Evolutionary conservation across 1,140 invertebrate species (phyloP), one percentile per base, ranked within the genome.

Genomic region (Wiebesia pumilae): DNA sequence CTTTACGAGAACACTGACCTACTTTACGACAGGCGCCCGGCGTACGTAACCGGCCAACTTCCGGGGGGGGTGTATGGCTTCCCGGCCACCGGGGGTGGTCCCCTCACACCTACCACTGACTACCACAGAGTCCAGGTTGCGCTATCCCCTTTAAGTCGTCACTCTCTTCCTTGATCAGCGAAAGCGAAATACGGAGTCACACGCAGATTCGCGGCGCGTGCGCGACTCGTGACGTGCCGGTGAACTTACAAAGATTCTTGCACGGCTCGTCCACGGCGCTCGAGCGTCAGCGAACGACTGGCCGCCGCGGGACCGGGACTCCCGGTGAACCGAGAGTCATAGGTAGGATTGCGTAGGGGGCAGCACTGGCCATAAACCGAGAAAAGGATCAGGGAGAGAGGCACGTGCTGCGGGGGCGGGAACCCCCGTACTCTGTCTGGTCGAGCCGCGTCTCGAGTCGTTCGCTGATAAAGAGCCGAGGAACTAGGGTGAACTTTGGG

Each of bases 1-100:
- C 27, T 81, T 69, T 69, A 58, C 33, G 84, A 85, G 83, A 83
- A 86, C 88, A 88, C 86, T 88, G 85, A 88, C 84, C 86, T 81
- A 87, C 82, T 89, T 87, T 73, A 79, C 67, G 87, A 65, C 84
- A 83, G 43, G 80, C 88, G 75, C 62, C 21, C 30, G 54, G 51
- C 19, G 51, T n/a, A n/a, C 47, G 7, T 54, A 71, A 73, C 71
- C 40, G 54, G 80, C 47, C 62, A 47, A 40, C 77, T n/a, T 6
- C 54, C 16, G n/a, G 65, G 33, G 43, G 14, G 43, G 43, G 6
- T n/a, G 51, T 9, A 16, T 54, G 51, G 9, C 51, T 54, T 7
- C 51, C 51, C 51, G 14, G 51, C 10, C 19, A 2, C 43, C 43
- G 43, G 12, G 51, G 51, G 12, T 12, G 51, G 58, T 27, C 58